Percentiles rank a stretch among this genome's conserved stretches.
Evolutionary conservation across 2,797 vertebrate genomes (phyloP).

Genomic region (Poeciliopsis infans): DNA sequence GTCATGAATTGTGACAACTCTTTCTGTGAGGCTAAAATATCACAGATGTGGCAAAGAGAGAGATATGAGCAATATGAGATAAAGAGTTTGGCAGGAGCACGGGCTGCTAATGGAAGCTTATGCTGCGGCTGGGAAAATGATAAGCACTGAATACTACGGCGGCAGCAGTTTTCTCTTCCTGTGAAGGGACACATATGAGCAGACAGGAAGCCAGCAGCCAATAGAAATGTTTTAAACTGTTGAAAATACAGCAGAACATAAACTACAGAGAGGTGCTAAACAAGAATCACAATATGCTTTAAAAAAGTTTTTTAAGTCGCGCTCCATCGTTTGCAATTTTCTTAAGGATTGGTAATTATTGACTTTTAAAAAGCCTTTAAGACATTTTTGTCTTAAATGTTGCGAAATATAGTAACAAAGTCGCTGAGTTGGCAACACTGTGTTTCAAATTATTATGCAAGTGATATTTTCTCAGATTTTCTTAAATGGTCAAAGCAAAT

Average conservation of each 20-base stretch:
- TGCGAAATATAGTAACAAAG: too few species aligned
- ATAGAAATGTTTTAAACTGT: background rate
- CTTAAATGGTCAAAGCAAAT: too few species aligned
- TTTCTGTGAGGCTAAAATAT: conserved; percentile 18
- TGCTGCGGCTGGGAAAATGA: conserved; percentile 19
- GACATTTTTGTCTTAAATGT: too few species aligned
- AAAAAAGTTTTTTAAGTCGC: background rate
- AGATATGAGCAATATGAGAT: conserved; percentile 7
- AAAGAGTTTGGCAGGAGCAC: conserved; percentile 32
- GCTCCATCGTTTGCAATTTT: too few species aligned
- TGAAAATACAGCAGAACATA: background rate
- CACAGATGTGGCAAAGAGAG: conserved; percentile 13
- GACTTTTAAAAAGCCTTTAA: too few species aligned
- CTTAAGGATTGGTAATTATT: too few species aligned
- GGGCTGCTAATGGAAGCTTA: conserved; percentile 8
- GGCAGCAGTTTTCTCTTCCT: background rate
- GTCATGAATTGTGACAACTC: conserved; percentile 1
- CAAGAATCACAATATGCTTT: background rate
- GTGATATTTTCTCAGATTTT: too few species aligned
- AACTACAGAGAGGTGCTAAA: background rate
- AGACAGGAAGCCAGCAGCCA: background rate
- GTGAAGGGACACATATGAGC: background rate
- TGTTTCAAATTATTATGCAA: too few species aligned
- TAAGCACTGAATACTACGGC: background rate
- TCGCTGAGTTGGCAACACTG: too few species aligned